These are phyloP conservation scores for Dipodomys merriami DNA, from an alignment of 2,113 vertebrate species.

Conservation along the genomic window DNA sequence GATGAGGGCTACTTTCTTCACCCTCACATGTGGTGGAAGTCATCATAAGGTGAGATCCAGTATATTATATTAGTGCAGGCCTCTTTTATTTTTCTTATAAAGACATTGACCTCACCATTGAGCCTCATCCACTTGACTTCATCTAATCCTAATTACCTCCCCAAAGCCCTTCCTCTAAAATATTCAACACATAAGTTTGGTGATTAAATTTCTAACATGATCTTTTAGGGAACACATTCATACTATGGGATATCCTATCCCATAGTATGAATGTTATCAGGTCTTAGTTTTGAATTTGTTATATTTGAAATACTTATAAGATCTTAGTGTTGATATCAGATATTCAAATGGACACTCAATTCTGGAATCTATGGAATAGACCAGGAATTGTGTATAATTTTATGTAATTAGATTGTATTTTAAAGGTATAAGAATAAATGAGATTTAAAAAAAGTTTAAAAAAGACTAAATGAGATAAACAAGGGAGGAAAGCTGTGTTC, in stretches of 20 bases:
- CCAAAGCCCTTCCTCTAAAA: not conserved
- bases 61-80: no score
- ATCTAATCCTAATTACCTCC: not conserved
- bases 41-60: not conserved
- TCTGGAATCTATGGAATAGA: not conserved
- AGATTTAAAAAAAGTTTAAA: no score
- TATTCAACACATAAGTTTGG: not conserved
- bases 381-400: not conserved
- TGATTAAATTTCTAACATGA: not conserved
- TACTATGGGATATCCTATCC: not conserved
- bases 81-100: not conserved
- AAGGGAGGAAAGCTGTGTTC: not conserved
- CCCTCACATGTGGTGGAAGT: not conserved
- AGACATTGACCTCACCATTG: not conserved
- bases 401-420: not conserved
- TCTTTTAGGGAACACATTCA: not conserved
- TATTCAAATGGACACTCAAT: not conserved
- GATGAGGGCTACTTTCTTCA: not conserved
- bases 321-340: not conserved
- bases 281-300: not conserved
- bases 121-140: no score
- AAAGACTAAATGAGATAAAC: not conserved
- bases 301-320: constrained; percentile 23
- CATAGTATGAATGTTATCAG: not conserved
- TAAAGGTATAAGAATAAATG: not conserved